A percentile compares a stretch with the other conserved stretches of the same genome.
Conservation (phyloP, 2,888 invertebrate genomes). For the Chymomyza amoena region DNA sequence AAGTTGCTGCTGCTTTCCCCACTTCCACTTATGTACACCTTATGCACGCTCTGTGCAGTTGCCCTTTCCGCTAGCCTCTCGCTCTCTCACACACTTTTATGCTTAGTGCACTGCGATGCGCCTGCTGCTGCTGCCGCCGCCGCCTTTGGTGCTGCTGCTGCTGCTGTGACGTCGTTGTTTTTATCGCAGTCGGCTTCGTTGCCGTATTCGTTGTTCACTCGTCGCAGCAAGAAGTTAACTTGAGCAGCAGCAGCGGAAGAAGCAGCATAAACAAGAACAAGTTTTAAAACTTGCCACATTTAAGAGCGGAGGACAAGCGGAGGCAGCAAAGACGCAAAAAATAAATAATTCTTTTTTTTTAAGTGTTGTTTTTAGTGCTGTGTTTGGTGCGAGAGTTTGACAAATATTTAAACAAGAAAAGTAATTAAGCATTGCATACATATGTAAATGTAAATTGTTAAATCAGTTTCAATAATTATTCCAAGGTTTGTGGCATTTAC, state of each 20-base stretch:
- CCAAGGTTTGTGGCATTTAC: background rate
- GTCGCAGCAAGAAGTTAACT: background rate
- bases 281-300: slow-evolving; percentile 4
- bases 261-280: background rate
- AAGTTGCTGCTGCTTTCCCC: slow-evolving; percentile 29
- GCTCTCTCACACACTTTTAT: background rate
- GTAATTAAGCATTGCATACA: background rate
- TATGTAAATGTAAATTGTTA: background rate
- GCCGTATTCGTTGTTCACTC: background rate
- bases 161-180: slow-evolving; percentile 20
- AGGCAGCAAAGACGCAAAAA: background rate
- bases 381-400: slow-evolving; percentile 14
- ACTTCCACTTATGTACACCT: slow-evolving; percentile 20
- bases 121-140: background rate
- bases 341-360: background rate
- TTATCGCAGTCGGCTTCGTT: slow-evolving; percentile 34
- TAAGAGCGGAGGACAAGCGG: background rate
- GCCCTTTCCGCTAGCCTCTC: slow-evolving; percentile 5
- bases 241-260: background rate
- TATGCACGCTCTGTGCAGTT: background rate
- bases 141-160: background rate
- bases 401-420: background rate
- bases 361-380: background rate
- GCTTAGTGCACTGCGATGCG: background rate
- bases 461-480: background rate